Conservation (phyloP, 2,888 invertebrate species). For the Andrena fulva region DNA sequence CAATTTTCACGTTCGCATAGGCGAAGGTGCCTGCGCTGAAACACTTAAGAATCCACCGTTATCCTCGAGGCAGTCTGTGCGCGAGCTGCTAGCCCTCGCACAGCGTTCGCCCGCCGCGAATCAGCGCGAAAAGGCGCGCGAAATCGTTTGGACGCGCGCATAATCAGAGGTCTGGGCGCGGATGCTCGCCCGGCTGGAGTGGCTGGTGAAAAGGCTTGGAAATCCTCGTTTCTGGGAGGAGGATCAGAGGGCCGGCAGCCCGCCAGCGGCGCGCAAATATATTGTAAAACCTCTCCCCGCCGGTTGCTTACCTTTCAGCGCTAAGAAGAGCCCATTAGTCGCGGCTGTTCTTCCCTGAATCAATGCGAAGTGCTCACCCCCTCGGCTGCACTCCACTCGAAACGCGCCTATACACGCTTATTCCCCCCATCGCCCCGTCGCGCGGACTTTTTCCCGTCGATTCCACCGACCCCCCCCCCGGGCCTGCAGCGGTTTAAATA, state of each 20-base stretch:
- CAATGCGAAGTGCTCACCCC: constrained; percentile 37
- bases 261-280: constrained; percentile 24
- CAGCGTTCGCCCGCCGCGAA: background rate
- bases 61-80: too few species aligned
- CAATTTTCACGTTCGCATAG: too few species aligned
- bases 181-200: background rate
- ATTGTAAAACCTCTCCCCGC: constrained; percentile 41
- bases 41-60: too few species aligned
- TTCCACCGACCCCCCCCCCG: background rate
- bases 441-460: background rate
- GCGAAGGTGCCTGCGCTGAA: too few species aligned
- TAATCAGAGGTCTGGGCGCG: constrained; percentile 5
- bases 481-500: background rate
- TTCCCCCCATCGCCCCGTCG: background rate
- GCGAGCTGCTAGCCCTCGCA: too few species aligned
- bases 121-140: background rate
- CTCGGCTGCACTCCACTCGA: constrained; percentile 9
- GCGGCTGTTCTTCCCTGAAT: constrained; percentile 41
- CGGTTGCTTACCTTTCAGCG: constrained; percentile 38
- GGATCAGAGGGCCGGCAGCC: constrained; percentile 11
- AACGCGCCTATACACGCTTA: constrained; percentile 15
- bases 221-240: constrained; percentile 8
- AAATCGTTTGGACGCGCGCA: constrained; percentile 5
- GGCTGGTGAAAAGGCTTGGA: constrained; percentile 1
- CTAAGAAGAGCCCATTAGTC: constrained; percentile 50